Base-by-base conservation (phyloP, 1,140 invertebrate genomes). In the Tyrophagus putrescentiae region DNA sequence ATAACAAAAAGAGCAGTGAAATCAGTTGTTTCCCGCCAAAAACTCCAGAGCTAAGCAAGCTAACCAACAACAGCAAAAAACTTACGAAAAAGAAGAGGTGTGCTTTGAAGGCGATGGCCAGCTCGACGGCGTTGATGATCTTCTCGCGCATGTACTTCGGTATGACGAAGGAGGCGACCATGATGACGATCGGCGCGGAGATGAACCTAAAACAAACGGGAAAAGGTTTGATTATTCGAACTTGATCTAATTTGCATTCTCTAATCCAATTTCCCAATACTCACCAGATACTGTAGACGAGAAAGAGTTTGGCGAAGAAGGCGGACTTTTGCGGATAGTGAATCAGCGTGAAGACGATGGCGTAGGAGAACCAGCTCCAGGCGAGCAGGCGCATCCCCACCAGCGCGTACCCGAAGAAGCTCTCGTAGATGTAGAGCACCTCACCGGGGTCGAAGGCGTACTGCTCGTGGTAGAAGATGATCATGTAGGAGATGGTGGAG, bases 81-180 rank as follows among this genome's bases (percentile, higher is more conserved):
- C 73, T 72, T 70, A 82, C 78, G 72, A 92, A 73, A 73, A 93
- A 93, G 68, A 84, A 77, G 5, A 83, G 68, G 68, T 91, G 87
- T 32, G 87, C 88, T 31, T 79, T 70, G 63, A 87, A 79, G 16
- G 82, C 77, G 21, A 90, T 82, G 56, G 81, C 79, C 29, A 84
- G 75, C 16, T 87, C 77, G 4, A 88, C 83, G 13, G 80, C 84
- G 64, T 82, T 84, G 0, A 89, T 84, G 0, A 89, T 80, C 66
- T 87, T 91, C 68, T 92, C 88, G 64, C 90, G 71, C n/a, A 90
- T 81, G 87, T 87, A 93, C 71, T 83, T 82, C 70, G 87, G 84
- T 54, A 93, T 81, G 45, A 84, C 80, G 62, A 81, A 79, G 67
- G 86, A 88, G 1, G 85, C 82, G n/a, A 84, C 80, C 0, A 94